A percentile compares a stretch with the other conserved stretches of the same genome.
Conservation (phyloP, 2,888 invertebrate genomes). For the Physocephala rufipes region DNA sequence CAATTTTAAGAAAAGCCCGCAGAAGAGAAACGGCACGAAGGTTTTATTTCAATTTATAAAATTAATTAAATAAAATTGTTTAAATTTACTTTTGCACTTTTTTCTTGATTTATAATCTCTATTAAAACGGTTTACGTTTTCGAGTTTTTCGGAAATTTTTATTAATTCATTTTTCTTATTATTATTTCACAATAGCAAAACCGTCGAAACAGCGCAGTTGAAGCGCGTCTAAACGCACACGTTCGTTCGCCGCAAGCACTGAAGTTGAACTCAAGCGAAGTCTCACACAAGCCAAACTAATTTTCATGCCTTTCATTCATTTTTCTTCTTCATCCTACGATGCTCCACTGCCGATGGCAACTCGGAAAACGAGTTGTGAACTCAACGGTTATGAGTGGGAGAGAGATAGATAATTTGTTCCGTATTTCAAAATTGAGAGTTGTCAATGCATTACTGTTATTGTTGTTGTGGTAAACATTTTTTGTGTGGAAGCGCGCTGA, state of each 20-base stretch:
- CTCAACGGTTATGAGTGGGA: slow-evolving; percentile 19
- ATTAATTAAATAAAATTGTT: no score
- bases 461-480: background rate
- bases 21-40: no score
- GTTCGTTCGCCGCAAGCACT: slow-evolving; percentile 24
- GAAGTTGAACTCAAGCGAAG: slow-evolving; percentile 22
- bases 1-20: no score
- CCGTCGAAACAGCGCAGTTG: background rate
- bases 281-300: background rate
- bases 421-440: background rate
- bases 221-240: slow-evolving; percentile 6
- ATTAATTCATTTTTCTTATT: background rate
- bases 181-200: background rate
- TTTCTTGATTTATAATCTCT: no score
- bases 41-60: no score
- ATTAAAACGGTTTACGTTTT: background rate
- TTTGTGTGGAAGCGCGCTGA: background rate
- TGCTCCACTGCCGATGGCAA: slow-evolving; percentile 19
- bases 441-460: background rate
- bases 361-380: slow-evolving; percentile 24
- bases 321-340: background rate
- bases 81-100: no score
- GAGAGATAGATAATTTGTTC: slow-evolving; percentile 20
- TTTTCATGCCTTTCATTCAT: slow-evolving; percentile 8
- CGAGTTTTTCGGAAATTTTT: background rate